Percentiles rank a stretch among this genome's conserved stretches.
Conservation (phyloP, 2,113 vertebrate species). For the Egretta garzetta region DNA sequence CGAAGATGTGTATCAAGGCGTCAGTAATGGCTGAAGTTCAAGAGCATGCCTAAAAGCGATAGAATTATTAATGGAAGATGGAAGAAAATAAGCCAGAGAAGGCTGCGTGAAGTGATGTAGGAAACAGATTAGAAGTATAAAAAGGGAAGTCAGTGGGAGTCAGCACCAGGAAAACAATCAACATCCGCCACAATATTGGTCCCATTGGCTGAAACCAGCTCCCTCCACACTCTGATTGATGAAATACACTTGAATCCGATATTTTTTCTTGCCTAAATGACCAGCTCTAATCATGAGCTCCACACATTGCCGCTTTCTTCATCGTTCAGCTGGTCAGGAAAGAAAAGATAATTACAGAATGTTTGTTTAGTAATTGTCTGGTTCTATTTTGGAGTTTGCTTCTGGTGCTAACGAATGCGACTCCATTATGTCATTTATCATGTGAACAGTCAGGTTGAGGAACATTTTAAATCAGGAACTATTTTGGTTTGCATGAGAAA, state of each 20-base stretch:
- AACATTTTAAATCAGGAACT: conserved; percentile 51
- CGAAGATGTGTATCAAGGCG: not conserved
- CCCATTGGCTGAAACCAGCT: not conserved
- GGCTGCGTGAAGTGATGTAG: not conserved
- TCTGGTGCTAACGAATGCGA: conserved; percentile 35
- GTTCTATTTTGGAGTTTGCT: conserved; percentile 61
- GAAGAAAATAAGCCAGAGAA: conserved; percentile 3
- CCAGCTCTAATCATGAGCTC: conserved; percentile 40
- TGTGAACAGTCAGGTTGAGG: conserved; percentile 59
- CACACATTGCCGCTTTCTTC: conserved; percentile 31
- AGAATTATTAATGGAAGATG: not conserved
- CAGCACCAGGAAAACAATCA: not conserved
- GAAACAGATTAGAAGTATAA: conserved; percentile 20
- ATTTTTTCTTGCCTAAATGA: conserved; percentile 35
- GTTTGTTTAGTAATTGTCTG: conserved; percentile 58
- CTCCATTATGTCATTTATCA: conserved; percentile 64
- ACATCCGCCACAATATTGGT: not conserved
- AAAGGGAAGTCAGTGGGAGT: conserved; percentile 34
- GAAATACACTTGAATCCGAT: not conserved
- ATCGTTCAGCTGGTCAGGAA: conserved; percentile 39
- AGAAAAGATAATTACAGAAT: conserved; percentile 58
- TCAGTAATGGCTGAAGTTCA: not conserved
- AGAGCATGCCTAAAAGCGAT: not conserved
- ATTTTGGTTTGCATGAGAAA: conserved; percentile 60
- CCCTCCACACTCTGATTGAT: not conserved